phyloP scores from a whole-genome alignment of 2,888 invertebrate genomes.

The Cynaeus angustus region DNA sequence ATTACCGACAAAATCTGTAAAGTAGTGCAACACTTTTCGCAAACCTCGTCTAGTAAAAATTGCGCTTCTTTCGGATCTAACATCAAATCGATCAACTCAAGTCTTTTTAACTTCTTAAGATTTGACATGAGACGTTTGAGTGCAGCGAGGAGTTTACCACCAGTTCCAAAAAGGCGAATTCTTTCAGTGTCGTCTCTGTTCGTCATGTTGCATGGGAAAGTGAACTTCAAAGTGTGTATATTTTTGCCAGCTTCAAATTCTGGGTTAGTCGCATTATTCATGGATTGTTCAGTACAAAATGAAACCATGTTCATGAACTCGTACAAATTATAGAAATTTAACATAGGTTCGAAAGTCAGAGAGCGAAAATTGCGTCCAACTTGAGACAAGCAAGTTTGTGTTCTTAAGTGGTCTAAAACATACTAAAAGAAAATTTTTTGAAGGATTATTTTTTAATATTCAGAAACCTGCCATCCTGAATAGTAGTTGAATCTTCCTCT shows the following conservation, averaged over 20 bases:
- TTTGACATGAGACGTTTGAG: conserved; percentile 81
- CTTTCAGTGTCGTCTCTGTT: conserved; percentile 77
- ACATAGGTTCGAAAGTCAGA: conserved; percentile 82
- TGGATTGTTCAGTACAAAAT: conserved; percentile 79
- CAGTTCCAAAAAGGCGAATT: conserved; percentile 82
- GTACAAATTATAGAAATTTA: conserved; percentile 87
- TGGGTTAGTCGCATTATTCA: conserved; percentile 61
- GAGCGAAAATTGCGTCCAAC: conserved; percentile 80
- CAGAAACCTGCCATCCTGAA: conserved; percentile 82
- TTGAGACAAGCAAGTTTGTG: conserved; percentile 80
- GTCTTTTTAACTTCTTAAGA: conserved; percentile 76
- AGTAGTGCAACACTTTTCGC: conserved; percentile 77
- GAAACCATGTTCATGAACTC: conserved; percentile 89
- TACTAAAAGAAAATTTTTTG: conserved; percentile 71
- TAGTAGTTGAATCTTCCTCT: conserved; percentile 86
- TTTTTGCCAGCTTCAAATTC: conserved; percentile 74
- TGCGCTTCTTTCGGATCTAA: conserved; percentile 82
- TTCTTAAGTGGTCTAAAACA: conserved; percentile 83
- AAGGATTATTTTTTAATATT: no score
- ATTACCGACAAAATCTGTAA: conserved; percentile 79
- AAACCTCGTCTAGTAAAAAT: conserved; percentile 82
- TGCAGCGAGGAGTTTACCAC: conserved; percentile 78
- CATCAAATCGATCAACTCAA: conserved; percentile 84
- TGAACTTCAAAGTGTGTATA: conserved; percentile 78
- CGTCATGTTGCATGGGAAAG: conserved; percentile 85